Base-by-base conservation (phyloP, 2,797 vertebrate genomes). In the Atherinosoma microstoma region DNA sequence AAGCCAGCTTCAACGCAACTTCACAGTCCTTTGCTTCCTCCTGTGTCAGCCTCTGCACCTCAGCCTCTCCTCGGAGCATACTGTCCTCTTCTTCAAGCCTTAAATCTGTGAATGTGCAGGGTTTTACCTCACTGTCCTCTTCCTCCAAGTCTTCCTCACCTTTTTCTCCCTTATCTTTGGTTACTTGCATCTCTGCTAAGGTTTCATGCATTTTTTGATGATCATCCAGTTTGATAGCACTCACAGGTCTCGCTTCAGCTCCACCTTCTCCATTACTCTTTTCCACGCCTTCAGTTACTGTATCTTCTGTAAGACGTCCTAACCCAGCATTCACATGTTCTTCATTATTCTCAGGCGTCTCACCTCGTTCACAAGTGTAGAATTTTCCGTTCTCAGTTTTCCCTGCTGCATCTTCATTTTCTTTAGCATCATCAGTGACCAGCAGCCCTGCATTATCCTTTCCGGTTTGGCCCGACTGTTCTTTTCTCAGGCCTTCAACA, bases 131-230 rank as follows among this genome's bases (percentile, higher is more conserved):
- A 45, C 1, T 0, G 29, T 76, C 30, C 16, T 72, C 53, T 12
- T 1, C 20, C 30, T 61, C 54, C 13, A 79, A 22, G 40, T 61
- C 15, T 30, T 38, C 24, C 13, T 79, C 51, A 22, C 64, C 34
- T 60, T 77, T 27, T 75, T 75, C 22, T 60, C 51, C 24, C 0
- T 64, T 38, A 40, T 80, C 70, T 15, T 47, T 58, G 29, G 53
- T 53, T 3, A 24, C 20, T 24, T 72, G 54, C 10, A 64, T 32
- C 35, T 66, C 49, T 34, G 22, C 20, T 3, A 4, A 0, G 1
- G 20, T 67, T 68, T 83, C 62, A n/a, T 58, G 29, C 4, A 47
- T 38, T 58, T 61, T 36, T 22, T 67, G 36, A 29, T 11, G 29
- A 49, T 71, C 51, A 2, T 73, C 54, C 22, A 9, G 4, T 0